A percentile compares a stretch with the other conserved stretches of the same genome.
Conservation (phyloP, 2,113 vertebrate genomes). For the Lota lota region DNA sequence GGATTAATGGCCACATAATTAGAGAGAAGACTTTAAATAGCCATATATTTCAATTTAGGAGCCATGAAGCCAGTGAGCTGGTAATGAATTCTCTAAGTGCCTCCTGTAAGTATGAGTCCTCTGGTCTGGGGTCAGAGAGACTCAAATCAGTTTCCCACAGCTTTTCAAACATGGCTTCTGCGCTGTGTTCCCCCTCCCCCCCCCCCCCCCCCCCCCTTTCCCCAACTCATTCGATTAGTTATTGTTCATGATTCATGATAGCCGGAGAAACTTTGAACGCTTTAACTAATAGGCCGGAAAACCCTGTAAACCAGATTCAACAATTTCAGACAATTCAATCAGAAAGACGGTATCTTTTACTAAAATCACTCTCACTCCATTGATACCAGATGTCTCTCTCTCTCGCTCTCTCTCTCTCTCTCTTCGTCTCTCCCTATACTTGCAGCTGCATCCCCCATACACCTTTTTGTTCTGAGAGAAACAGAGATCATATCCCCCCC, state of each 20-base stretch:
- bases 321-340: no score
- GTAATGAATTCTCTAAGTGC: constrained; percentile 93
- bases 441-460: constrained; percentile 62
- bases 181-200: constrained; percentile 18
- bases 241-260: constrained; percentile 35
- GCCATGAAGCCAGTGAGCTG: constrained; percentile 91
- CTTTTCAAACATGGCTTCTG: constrained; percentile 35
- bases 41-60: constrained; percentile 92
- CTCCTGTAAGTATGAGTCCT: constrained; percentile 89
- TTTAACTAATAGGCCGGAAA: constrained; percentile 42
- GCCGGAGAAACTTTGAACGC: constrained; percentile 37
- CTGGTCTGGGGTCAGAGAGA: constrained; percentile 78
- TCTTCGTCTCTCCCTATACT: constrained; percentile 40
- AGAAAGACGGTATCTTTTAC: constrained; percentile 10
- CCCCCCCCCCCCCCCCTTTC: constrained; percentile 25
- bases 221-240: constrained; percentile 21
- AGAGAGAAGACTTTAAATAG: constrained; percentile 75
- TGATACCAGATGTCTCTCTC: no score
- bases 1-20: constrained; percentile 89
- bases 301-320: constrained; percentile 4
- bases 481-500: constrained; percentile 15
- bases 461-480: constrained; percentile 53
- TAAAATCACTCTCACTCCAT: no score
- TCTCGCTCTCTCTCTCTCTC: constrained; percentile 42
- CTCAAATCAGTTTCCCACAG: constrained; percentile 46